These are phyloP conservation scores for Sebastes dallii DNA, from an alignment of 2,797 vertebrate species.

Conservation along the genomic window DNA sequence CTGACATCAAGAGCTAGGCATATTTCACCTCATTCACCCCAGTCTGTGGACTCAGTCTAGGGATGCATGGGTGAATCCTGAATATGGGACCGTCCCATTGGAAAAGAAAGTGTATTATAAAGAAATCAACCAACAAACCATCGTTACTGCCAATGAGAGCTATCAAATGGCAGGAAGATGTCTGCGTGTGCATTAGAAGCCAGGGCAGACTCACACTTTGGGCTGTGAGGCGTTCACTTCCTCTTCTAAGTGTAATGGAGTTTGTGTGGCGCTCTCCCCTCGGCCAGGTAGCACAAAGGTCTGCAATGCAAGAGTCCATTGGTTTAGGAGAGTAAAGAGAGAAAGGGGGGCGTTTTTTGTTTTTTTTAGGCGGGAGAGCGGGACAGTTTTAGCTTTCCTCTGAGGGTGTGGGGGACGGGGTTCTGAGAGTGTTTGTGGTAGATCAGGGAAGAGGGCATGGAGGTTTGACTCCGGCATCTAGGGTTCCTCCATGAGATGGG, in stretches of 20 bases:
- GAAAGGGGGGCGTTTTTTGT: background rate
- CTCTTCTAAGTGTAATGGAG: slow-evolving; percentile 27
- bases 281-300: background rate
- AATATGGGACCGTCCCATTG: slow-evolving; percentile 51
- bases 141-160: slow-evolving; percentile 30
- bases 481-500: slow-evolving; percentile 1
- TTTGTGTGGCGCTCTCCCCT: slow-evolving; percentile 7
- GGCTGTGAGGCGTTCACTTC: slow-evolving; percentile 22
- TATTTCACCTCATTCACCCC: slow-evolving; percentile 38
- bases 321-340: background rate
- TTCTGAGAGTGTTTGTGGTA: slow-evolving; percentile 10
- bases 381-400: slow-evolving; percentile 39
- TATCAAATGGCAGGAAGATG: slow-evolving; percentile 40
- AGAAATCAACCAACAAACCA: slow-evolving; percentile 30
- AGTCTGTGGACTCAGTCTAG: slow-evolving; percentile 4
- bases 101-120: slow-evolving; percentile 53
- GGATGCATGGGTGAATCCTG: slow-evolving; percentile 26
- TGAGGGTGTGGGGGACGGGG: background rate
- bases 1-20: slow-evolving; percentile 47
- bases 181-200: slow-evolving; percentile 35
- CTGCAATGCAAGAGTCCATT: slow-evolving; percentile 34
- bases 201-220: slow-evolving; percentile 38
- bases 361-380: slow-evolving; percentile 14
- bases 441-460: background rate
- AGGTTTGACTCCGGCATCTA: slow-evolving; percentile 20